Conservation (phyloP, 2,797 vertebrate species). For the Falco berigora region DNA sequence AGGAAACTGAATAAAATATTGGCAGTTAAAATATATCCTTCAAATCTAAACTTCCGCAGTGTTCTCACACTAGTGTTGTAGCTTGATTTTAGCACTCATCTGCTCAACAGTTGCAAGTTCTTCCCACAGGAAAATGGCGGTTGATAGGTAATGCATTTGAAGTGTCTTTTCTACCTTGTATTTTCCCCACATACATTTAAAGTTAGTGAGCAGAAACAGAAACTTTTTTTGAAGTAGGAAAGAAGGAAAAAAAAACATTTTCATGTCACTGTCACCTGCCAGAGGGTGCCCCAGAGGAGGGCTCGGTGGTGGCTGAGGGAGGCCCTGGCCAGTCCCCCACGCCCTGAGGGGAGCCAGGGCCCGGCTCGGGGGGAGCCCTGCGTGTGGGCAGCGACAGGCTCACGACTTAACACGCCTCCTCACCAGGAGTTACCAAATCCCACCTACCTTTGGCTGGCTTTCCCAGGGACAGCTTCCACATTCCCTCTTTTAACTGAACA, state of each 20-base stretch:
- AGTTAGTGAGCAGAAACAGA: background rate
- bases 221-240: background rate
- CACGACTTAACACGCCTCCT: background rate
- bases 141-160: background rate
- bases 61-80: background rate
- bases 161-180: background rate
- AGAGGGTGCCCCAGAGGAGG: background rate
- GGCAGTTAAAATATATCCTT: background rate
- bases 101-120: background rate
- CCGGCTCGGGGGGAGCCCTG: no score
- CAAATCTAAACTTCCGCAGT: background rate
- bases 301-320: accelerated
- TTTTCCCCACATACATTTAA: background rate
- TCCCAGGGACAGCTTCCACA: background rate
- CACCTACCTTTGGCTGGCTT: background rate
- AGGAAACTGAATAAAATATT: background rate
- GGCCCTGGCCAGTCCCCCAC: accelerated
- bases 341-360: background rate
- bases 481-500: background rate
- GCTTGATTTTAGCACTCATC: accelerated
- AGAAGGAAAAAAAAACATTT: background rate
- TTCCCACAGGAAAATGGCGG: background rate
- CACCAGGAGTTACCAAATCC: background rate
- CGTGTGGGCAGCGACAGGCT: accelerated
- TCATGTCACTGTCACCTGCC: background rate